Evolutionary conservation across 2,888 invertebrate species (phyloP).

Genomic region (Coelinius sp.): DNA sequence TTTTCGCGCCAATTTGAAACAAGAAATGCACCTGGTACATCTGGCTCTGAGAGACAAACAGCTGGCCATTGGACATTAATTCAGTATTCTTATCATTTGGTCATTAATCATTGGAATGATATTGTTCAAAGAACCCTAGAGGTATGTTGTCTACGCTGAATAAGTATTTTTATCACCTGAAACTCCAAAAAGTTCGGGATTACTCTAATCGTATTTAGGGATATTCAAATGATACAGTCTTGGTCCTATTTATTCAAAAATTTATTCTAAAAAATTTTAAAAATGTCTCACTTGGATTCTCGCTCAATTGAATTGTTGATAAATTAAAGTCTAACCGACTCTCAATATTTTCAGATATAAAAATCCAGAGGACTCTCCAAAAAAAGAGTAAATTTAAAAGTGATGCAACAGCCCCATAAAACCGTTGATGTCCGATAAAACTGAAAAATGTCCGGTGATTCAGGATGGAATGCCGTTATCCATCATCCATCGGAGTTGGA

Average conservation of each 20-base stretch:
- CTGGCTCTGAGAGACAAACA: conserved; percentile 56
- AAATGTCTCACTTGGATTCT: too few relatives aligned
- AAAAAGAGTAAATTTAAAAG: conserved; percentile 48
- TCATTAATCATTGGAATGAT: conserved; percentile 31
- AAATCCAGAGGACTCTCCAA: neutral
- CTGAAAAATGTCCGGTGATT: conserved; percentile 69
- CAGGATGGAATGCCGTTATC: conserved; percentile 75
- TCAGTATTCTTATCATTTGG: conserved; percentile 37
- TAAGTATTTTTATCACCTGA: neutral
- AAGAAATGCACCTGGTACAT: conserved; percentile 60
- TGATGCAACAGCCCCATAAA: conserved; percentile 59
- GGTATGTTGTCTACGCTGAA: neutral
- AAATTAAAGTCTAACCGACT: neutral
- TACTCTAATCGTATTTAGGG: neutral
- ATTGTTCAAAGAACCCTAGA: neutral
- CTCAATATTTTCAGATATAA: neutral
- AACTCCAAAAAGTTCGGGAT: neutral
- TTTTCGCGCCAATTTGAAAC: conserved; percentile 60
- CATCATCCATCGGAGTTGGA: conserved; percentile 74
- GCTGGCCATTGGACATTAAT: conserved; percentile 55
- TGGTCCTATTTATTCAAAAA: too few relatives aligned
- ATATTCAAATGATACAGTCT: too few relatives aligned
- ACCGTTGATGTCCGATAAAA: conserved; percentile 62
- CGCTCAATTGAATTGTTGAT: too few relatives aligned
- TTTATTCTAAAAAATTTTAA: too few relatives aligned